Percentiles rank a stretch among this genome's conserved stretches.
Evolutionary conservation across 2,888 invertebrate species (phyloP).

Genomic region (Palloptera scutellata): DNA sequence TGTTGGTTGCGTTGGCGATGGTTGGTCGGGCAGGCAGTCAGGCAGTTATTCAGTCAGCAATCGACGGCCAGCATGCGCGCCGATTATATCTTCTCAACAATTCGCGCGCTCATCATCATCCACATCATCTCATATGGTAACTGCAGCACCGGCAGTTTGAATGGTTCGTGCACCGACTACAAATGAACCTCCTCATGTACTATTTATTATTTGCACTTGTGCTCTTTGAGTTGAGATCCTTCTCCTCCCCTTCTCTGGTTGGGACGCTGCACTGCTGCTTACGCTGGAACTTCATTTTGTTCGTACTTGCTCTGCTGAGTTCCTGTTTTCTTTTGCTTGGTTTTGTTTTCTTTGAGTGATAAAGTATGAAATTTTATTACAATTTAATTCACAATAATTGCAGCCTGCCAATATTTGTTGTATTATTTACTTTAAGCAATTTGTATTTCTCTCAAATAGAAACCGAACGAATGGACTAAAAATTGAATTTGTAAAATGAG

Average conservation of each 20-base stretch:
- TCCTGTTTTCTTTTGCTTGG: not conserved
- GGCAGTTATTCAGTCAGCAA: conserved; percentile 4
- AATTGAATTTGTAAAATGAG: too few species aligned
- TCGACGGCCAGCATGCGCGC: conserved; percentile 38
- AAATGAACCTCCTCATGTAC: not conserved
- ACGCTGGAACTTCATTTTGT: too few species aligned
- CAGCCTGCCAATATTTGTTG: conserved; percentile 42
- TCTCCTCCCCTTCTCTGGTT: too few species aligned
- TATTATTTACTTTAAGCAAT: too few species aligned
- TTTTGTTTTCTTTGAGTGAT: conserved; percentile 36
- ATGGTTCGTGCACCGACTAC: conserved; percentile 22
- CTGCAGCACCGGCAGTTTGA: conserved; percentile 5
- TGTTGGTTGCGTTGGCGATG: not conserved
- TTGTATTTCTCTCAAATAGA: too few species aligned
- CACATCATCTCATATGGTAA: not conserved
- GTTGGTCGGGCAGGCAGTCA: not conserved
- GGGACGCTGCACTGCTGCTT: not conserved
- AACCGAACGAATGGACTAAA: too few species aligned
- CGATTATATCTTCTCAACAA: conserved; percentile 43
- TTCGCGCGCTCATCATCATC: conserved; percentile 23
- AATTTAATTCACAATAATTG: conserved; percentile 57
- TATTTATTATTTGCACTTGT: too few species aligned
- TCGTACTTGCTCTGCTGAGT: too few species aligned
- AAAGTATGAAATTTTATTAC: conserved; percentile 55
- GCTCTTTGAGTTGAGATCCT: too few species aligned